Percentiles rank a stretch among this genome's conserved stretches.
phyloP scores from a whole-genome alignment of 2,797 vertebrate species.

The Mareca penelope region DNA sequence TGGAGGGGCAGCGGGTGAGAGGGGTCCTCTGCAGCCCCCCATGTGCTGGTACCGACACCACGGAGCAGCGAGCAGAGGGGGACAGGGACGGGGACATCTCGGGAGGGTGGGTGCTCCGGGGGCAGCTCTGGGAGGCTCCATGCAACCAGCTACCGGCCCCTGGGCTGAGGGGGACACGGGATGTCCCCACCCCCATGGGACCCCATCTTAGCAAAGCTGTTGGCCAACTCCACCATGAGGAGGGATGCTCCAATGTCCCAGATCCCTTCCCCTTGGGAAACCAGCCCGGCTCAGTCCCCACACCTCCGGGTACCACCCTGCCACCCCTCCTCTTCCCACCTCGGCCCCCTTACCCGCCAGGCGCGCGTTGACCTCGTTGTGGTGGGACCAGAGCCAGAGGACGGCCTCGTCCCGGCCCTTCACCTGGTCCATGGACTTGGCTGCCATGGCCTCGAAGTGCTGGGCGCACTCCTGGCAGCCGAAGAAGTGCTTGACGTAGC shows the following conservation, averaged over 20 bases:
- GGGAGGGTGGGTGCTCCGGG: rapidly evolving
- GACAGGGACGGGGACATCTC: not conserved
- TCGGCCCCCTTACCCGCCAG: slow-evolving; percentile 83
- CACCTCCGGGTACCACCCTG: too few relatives aligned
- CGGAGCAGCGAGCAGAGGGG: rapidly evolving
- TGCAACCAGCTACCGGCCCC: not conserved
- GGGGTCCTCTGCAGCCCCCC: not conserved
- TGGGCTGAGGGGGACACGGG: rapidly evolving
- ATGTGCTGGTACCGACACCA: rapidly evolving
- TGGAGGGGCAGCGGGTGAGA: slow-evolving; percentile 50
- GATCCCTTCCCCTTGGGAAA: not conserved
- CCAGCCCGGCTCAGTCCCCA: not conserved
- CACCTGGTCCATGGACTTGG: slow-evolving; percentile 78
- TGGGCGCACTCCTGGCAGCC: slow-evolving; percentile 86
- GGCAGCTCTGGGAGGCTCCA: slow-evolving; percentile 1
- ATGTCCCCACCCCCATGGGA: not conserved
- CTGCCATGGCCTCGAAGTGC: slow-evolving; percentile 91
- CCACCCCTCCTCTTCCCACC: rapidly evolving
- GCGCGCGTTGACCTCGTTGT: slow-evolving; percentile 91
- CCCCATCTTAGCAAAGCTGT: not conserved
- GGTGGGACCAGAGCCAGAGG: slow-evolving; percentile 90
- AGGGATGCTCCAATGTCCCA: not conserved
- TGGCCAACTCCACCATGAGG: not conserved
- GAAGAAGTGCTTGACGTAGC: slow-evolving; percentile 87
- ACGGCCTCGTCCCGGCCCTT: slow-evolving; percentile 57